Evolutionary conservation across 2,888 invertebrate species (phyloP).

Genomic region (Carterocephalus palaemon): DNA sequence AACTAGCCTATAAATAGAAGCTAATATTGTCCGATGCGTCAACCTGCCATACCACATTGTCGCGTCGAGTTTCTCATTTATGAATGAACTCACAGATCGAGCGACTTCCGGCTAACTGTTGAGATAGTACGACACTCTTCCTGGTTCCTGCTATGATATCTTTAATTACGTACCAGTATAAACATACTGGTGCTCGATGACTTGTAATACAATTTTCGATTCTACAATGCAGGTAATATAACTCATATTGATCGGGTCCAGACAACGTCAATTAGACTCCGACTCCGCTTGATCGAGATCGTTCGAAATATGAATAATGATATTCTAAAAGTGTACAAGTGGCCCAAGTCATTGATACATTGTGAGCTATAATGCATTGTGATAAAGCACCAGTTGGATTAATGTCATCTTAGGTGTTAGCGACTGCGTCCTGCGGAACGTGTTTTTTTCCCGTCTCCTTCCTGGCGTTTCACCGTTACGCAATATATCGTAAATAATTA

Average conservation of each 20-base stretch:
- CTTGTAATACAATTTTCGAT: constrained; percentile 36
- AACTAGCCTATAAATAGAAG: constrained; percentile 49
- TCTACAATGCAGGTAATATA: constrained; percentile 44
- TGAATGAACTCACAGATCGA: constrained; percentile 78
- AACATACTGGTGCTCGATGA: constrained; percentile 49
- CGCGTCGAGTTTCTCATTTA: constrained; percentile 65
- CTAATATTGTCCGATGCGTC: constrained; percentile 47
- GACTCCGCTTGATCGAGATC: constrained; percentile 69
- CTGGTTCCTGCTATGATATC: constrained; percentile 78
- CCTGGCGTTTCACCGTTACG: constrained; percentile 79
- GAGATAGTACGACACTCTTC: constrained; percentile 79
- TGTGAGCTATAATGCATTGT: constrained; percentile 46
- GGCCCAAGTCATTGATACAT: constrained; percentile 38
- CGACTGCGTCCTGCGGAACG: constrained; percentile 69
- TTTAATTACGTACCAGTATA: constrained; percentile 72
- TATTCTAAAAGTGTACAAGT: constrained; percentile 70
- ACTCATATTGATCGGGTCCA: constrained; percentile 43
- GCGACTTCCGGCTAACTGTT: constrained; percentile 77
- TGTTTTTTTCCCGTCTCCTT: constrained; percentile 74
- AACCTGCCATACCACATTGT: constrained; percentile 70
- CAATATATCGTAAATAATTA: constrained; percentile 79
- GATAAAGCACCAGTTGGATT: constrained; percentile 48
- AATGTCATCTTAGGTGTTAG: constrained; percentile 44
- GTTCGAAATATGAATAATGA: constrained; percentile 75
- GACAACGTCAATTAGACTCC: constrained; percentile 56